Conservation (phyloP, 2,888 invertebrate genomes). For the Chrysomela aeneicollis region DNA sequence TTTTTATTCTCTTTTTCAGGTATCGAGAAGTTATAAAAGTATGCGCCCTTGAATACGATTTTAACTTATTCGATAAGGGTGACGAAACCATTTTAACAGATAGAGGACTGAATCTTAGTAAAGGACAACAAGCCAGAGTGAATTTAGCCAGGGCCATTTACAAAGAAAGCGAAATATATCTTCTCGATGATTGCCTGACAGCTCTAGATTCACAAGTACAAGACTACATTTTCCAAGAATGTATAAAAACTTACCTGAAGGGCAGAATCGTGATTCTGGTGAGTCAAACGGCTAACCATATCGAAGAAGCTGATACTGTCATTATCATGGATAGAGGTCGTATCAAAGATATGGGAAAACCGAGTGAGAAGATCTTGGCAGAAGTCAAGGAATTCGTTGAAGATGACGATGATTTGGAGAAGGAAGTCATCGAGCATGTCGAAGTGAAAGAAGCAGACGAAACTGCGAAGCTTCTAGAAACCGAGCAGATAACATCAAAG, state of each 20-base stretch:
- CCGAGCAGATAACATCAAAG: slow-evolving; percentile 24
- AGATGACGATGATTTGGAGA: slow-evolving; percentile 40
- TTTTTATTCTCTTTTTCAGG: slow-evolving; percentile 31
- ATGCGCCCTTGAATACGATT: slow-evolving; percentile 75
- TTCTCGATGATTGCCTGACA: slow-evolving; percentile 87
- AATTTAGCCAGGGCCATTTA: slow-evolving; percentile 86
- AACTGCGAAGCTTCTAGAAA: slow-evolving; percentile 44
- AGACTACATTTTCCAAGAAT: slow-evolving; percentile 82
- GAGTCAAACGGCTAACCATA: slow-evolving; percentile 73
- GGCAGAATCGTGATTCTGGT: slow-evolving; percentile 76
- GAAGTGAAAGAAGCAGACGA: slow-evolving; percentile 35
- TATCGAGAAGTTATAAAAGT: slow-evolving; percentile 63
- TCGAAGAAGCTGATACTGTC: slow-evolving; percentile 60
- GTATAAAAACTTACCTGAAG: slow-evolving; percentile 68
- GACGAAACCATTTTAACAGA: slow-evolving; percentile 84
- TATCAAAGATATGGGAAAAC: slow-evolving; percentile 69
- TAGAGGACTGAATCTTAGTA: slow-evolving; percentile 74
- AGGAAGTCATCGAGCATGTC: slow-evolving; percentile 57
- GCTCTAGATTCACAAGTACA: slow-evolving; percentile 89
- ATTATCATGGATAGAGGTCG: slow-evolving; percentile 59
- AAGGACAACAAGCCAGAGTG: slow-evolving; percentile 86
- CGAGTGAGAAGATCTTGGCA: slow-evolving; percentile 72
- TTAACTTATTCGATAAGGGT: slow-evolving; percentile 76
- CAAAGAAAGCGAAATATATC: slow-evolving; percentile 81
- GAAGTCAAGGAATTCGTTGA: slow-evolving; percentile 71